Evolutionary conservation across 1,140 invertebrate genomes (phyloP).

Genomic region (Holotrichia oblita): DNA sequence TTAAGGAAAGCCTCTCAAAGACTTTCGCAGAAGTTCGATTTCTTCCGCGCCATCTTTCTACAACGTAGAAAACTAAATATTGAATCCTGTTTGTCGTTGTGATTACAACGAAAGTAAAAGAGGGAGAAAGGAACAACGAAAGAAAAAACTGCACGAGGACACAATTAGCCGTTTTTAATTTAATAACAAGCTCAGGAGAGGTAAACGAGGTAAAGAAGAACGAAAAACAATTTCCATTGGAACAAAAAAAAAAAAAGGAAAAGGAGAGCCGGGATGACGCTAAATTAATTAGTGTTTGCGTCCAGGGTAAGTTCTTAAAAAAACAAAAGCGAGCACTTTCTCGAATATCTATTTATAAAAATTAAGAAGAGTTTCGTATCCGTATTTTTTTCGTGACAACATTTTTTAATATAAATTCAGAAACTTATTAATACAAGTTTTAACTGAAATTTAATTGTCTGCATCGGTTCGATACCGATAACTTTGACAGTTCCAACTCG

Average conservation of each 20-base stretch:
- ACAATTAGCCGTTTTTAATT: conserved; percentile 17
- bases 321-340: neutral
- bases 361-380: neutral
- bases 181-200: neutral
- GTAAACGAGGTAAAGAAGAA: neutral
- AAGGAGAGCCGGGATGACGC: neutral
- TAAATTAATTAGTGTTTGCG: conserved; percentile 12
- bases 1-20: too few relatives aligned
- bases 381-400: neutral
- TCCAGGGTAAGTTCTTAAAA: neutral
- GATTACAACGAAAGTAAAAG: too few relatives aligned
- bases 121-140: too few relatives aligned
- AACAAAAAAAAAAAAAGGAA: neutral
- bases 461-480: too few relatives aligned
- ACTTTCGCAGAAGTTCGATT: too few relatives aligned
- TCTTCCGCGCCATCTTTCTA: too few relatives aligned
- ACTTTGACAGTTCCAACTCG: too few relatives aligned
- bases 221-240: conserved; percentile 9
- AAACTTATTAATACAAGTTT: too few relatives aligned
- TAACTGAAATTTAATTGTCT: too few relatives aligned
- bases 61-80: too few relatives aligned
- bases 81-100: too few relatives aligned
- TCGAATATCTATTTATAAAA: neutral
- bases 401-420: too few relatives aligned
- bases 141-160: neutral